Evolutionary conservation across 35 echinoderm and acorn worm genomes (phyloP), one percentile per base, ranked within the genome.

Genomic region (Heliocidaris erythrogramma): DNA sequence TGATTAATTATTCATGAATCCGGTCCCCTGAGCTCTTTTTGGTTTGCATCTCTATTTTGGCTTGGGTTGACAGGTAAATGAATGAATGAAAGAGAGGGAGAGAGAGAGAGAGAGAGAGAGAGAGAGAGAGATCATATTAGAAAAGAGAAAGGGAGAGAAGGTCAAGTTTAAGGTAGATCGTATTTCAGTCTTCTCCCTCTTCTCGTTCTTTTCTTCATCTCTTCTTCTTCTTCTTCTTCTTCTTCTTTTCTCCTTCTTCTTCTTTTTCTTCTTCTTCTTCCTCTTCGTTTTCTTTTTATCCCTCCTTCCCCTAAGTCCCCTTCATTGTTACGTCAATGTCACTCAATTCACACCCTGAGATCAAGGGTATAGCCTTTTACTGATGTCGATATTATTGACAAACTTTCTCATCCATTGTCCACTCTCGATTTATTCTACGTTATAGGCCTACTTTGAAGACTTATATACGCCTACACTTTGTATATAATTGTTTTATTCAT

Each of bases 1-100:
- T 59, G 12, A 59, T 92, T 52, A 92, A n/a, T 92, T 52, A 52
- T 56, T 49, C 47, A 92, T 92, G 91, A 49, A 30, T 56, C 91
- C 59, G 49, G 48, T 30, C 29, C 91, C 90, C 50, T 59, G 1
- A 42, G 5, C 31, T 89, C 87, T 89, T 89, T 89, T 48, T 89
- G 12, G 11, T 14, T 42, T 0, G 11, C 47, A 89, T 18, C 47
- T 89, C 31, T 89, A 9, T 13, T 89, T 48, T 30, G 17, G 65
- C 17, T 78, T 27, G 4, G 65, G 17, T n/a, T 78, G 17, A 78
- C 27, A 78, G 2, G 14, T 78, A 78, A 78, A 78, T 5, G 52
- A 56, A 56, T 12, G 52, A 13, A 56, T 2, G 52, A 11, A 14
- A 56, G 9, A 56, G 7, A 56, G 52, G 0, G 49, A 2, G 49